These are phyloP conservation scores for Eustalomyia histrio DNA, from an alignment of 2,888 invertebrate species.

Conservation along the genomic window DNA sequence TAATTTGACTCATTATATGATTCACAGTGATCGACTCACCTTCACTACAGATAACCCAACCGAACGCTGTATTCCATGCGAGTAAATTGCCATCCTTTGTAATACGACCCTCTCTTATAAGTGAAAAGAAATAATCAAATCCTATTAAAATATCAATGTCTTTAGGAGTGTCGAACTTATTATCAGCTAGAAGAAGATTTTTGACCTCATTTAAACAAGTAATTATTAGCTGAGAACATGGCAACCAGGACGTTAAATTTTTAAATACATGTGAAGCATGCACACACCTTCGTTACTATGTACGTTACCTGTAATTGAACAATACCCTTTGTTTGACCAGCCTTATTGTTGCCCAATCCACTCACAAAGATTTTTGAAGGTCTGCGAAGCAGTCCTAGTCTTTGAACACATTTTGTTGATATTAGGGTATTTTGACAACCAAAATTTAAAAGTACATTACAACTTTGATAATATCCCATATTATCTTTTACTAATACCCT, in stretches of 20 bases:
- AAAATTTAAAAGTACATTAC: background rate
- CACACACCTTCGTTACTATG: background rate
- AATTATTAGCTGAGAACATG: background rate
- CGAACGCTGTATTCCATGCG: too few relatives aligned
- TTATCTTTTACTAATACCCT: background rate
- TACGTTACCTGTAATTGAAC: background rate
- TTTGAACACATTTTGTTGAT: background rate
- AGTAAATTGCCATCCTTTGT: too few relatives aligned
- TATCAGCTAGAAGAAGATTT: constrained; percentile 30
- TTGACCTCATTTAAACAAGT: constrained; percentile 14
- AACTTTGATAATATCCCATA: background rate
- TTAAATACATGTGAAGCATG: background rate
- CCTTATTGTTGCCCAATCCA: background rate
- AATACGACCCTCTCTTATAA: constrained; percentile 3
- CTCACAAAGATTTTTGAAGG: constrained; percentile 21
- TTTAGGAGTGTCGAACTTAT: constrained; percentile 21
- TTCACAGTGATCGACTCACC: too few relatives aligned
- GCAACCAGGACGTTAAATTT: constrained; percentile 2
- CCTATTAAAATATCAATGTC: constrained; percentile 14
- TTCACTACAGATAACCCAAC: too few relatives aligned
- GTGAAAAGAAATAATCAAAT: constrained; percentile 12
- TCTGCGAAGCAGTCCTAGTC: constrained; percentile 2
- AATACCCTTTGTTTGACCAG: background rate
- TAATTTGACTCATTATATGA: too few relatives aligned
- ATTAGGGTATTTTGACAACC: too few relatives aligned